Conservation (phyloP, 2,888 invertebrate genomes). For the Anorthoa munda region DNA sequence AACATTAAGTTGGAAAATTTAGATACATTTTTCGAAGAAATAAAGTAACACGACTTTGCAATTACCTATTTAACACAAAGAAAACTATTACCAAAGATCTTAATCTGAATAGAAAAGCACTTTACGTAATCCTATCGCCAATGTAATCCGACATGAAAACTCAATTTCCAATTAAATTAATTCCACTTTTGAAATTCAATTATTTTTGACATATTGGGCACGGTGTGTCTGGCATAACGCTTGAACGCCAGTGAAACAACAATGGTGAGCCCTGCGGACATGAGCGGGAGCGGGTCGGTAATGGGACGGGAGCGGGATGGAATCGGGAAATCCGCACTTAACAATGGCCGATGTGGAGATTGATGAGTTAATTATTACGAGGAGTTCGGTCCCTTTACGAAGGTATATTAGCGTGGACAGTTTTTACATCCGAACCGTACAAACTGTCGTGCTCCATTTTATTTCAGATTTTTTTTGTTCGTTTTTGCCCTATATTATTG, state of each 20-base stretch:
- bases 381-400: slow-evolving; percentile 7
- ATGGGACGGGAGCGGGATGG: slow-evolving; percentile 9
- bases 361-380: slow-evolving; percentile 59
- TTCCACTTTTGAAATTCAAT: slow-evolving; percentile 55
- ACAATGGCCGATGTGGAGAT: slow-evolving; percentile 49
- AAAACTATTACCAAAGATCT: slow-evolving; percentile 30
- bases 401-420: slow-evolving; percentile 8
- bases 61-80: slow-evolving; percentile 29
- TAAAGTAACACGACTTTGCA: slow-evolving; percentile 20
- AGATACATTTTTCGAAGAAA: slow-evolving; percentile 1
- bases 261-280: background rate
- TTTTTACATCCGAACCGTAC: slow-evolving; percentile 3
- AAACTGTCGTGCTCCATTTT: background rate
- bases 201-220: slow-evolving; percentile 43
- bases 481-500: too few relatives aligned
- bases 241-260: slow-evolving; percentile 47
- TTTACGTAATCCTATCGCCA: slow-evolving; percentile 34
- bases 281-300: background rate
- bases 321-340: slow-evolving; percentile 24
- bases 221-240: slow-evolving; percentile 33
- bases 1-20: slow-evolving; percentile 15
- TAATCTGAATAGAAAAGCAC: slow-evolving; percentile 30
- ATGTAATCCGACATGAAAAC: slow-evolving; percentile 37
- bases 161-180: slow-evolving; percentile 53
- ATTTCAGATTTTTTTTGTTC: background rate